These are phyloP conservation scores for Coryphaenoides rupestris DNA, from an alignment of 2,113 vertebrate genomes.

Conservation along the genomic window DNA sequence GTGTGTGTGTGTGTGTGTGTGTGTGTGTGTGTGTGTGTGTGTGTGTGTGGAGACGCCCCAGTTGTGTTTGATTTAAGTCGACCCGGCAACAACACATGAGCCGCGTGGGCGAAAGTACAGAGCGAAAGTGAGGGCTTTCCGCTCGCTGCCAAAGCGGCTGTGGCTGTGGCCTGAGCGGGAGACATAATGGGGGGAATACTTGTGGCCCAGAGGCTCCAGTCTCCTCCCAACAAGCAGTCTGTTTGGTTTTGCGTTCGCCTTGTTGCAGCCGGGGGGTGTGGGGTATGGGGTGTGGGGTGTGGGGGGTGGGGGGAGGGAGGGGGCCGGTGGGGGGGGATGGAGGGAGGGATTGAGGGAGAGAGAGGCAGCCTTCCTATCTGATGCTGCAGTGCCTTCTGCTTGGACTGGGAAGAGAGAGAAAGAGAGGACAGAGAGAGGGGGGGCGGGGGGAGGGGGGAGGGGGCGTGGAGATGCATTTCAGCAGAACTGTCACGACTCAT, in stretches of 20 bases:
- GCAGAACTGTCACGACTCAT: constrained; percentile 53
- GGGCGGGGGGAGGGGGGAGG: constrained; percentile 25
- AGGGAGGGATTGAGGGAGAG: constrained; percentile 30
- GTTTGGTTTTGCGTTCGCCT: constrained; percentile 67
- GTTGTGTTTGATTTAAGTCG: no score
- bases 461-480: no score
- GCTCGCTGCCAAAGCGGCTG: neutral
- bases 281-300: constrained; percentile 29
- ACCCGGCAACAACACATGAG: no score
- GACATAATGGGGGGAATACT: constrained; percentile 56
- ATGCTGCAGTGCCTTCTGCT: constrained; percentile 58
- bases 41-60: no score
- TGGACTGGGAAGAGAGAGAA: constrained; percentile 10
- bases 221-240: constrained; percentile 57
- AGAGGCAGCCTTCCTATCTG: constrained; percentile 51
- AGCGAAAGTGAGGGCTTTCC: neutral
- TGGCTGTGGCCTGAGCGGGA: constrained; percentile 29
- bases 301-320: constrained; percentile 30
- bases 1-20: no score
- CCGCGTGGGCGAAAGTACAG: no score
- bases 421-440: constrained; percentile 17
- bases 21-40: no score
- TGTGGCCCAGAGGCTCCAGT: constrained; percentile 45
- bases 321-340: constrained; percentile 44
- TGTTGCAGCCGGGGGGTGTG: constrained; percentile 39